Evolutionary conservation across 2,113 vertebrate species (phyloP).

Genomic region (Sardina pilchardus): DNA sequence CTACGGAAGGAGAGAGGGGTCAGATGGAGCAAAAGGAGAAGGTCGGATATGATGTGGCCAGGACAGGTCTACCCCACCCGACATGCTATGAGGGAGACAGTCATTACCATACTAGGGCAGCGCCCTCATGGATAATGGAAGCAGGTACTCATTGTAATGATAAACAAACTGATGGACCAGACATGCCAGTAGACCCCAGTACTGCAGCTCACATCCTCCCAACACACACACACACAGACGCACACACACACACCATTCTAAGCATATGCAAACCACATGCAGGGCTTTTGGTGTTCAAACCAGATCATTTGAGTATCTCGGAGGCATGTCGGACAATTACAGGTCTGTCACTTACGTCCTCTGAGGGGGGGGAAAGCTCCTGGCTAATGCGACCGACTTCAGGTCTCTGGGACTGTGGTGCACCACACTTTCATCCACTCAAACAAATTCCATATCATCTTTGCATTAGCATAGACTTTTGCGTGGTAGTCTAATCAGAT

Average conservation of each 20-base stretch:
- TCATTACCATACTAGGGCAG: constrained; percentile 69
- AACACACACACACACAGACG: constrained; percentile 31
- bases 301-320: constrained; percentile 65
- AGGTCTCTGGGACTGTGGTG: constrained; percentile 55
- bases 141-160: constrained; percentile 76
- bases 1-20: not conserved
- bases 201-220: constrained; percentile 41
- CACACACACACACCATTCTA: constrained; percentile 43
- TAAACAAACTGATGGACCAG: constrained; percentile 76
- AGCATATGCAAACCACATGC: constrained; percentile 71
- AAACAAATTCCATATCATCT: constrained; percentile 58
- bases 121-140: constrained; percentile 78
- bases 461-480: constrained; percentile 64
- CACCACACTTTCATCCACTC: constrained; percentile 63
- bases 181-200: constrained; percentile 64
- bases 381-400: constrained; percentile 60
- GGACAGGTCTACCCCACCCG: constrained; percentile 62
- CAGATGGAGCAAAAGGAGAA: not conserved
- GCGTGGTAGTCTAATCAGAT: constrained; percentile 60
- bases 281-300: constrained; percentile 55
- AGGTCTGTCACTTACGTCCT: constrained; percentile 55
- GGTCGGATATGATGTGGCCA: constrained; percentile 57
- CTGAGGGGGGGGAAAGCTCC: constrained; percentile 33
- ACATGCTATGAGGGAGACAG: constrained; percentile 37
- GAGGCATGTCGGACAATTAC: constrained; percentile 76